phyloP scores from a whole-genome alignment of 1,140 invertebrate genomes.

The Apocrypta bakeri region DNA sequence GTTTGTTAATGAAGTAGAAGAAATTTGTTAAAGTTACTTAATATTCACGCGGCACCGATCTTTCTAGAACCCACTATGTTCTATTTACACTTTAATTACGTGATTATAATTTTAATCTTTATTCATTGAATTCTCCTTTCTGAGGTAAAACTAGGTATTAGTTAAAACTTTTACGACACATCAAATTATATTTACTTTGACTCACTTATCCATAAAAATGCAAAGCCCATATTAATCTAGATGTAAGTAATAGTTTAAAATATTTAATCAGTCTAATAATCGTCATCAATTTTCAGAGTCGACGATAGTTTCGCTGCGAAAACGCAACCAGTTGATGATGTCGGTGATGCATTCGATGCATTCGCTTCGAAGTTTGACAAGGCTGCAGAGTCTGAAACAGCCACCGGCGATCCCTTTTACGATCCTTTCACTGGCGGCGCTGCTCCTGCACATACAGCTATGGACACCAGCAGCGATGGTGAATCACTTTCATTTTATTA shows the following conservation, averaged over 20 bases:
- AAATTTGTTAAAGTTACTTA: no score
- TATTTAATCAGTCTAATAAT: background rate
- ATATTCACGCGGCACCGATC: no score
- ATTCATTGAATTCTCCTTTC: no score
- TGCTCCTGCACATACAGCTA: constrained; percentile 69
- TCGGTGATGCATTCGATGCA: constrained; percentile 84
- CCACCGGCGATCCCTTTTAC: constrained; percentile 72
- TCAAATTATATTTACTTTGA: no score
- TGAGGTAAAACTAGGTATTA: no score
- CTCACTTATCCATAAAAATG: no score
- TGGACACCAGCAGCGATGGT: constrained; percentile 75
- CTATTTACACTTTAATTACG: no score
- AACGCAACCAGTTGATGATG: constrained; percentile 70
- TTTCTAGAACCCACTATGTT: no score
- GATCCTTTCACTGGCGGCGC: constrained; percentile 74
- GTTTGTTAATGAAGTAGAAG: background rate
- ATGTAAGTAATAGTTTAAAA: no score
- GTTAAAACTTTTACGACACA: no score
- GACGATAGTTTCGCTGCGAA: constrained; percentile 11
- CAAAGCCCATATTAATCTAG: no score
- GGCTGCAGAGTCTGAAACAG: constrained; percentile 75
- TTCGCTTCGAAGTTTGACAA: constrained; percentile 91
- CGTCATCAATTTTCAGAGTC: constrained; percentile 22
- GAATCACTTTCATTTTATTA: constrained; percentile 13
- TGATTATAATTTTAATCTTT: no score